phyloP scores from a whole-genome alignment of 1,140 invertebrate species.

The Spodoptera litura region DNA sequence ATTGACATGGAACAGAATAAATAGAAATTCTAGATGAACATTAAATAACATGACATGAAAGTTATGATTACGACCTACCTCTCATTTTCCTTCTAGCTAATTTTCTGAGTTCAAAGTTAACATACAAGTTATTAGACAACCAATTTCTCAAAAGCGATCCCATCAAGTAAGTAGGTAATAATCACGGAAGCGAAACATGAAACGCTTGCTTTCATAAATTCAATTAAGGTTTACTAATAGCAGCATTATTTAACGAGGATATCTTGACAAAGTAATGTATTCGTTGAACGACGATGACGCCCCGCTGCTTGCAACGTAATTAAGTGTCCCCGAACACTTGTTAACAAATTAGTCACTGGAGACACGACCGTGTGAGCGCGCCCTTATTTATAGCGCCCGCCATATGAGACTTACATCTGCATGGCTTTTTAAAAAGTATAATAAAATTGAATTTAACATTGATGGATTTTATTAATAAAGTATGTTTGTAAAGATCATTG shows the following conservation, averaged over 20 bases:
- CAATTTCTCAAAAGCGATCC: neutral
- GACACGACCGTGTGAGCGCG: slow-evolving; percentile 62
- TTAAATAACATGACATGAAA: too few relatives aligned
- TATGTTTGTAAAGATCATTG: neutral
- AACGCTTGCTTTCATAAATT: slow-evolving; percentile 53
- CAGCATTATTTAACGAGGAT: slow-evolving; percentile 65
- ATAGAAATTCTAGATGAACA: too few relatives aligned
- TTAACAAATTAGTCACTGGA: slow-evolving; percentile 82
- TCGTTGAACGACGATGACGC: slow-evolving; percentile 69
- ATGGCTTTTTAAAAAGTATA: slow-evolving; percentile 16
- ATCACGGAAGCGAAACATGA: slow-evolving; percentile 20
- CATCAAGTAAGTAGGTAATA: neutral
- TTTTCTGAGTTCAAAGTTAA: neutral
- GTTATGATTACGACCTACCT: too few relatives aligned
- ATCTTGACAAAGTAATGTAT: slow-evolving; percentile 70
- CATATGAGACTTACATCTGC: slow-evolving; percentile 47
- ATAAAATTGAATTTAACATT: neutral
- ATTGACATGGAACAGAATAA: too few relatives aligned
- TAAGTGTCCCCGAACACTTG: slow-evolving; percentile 79
- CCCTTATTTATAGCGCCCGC: slow-evolving; percentile 68
- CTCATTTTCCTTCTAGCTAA: too few relatives aligned
- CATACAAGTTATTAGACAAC: neutral
- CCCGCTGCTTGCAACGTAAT: slow-evolving; percentile 74
- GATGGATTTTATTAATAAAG: slow-evolving; percentile 3
- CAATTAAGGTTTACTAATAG: slow-evolving; percentile 65